phyloP scores from a whole-genome alignment of 2,888 invertebrate species.

The Andricus quercusramuli region DNA sequence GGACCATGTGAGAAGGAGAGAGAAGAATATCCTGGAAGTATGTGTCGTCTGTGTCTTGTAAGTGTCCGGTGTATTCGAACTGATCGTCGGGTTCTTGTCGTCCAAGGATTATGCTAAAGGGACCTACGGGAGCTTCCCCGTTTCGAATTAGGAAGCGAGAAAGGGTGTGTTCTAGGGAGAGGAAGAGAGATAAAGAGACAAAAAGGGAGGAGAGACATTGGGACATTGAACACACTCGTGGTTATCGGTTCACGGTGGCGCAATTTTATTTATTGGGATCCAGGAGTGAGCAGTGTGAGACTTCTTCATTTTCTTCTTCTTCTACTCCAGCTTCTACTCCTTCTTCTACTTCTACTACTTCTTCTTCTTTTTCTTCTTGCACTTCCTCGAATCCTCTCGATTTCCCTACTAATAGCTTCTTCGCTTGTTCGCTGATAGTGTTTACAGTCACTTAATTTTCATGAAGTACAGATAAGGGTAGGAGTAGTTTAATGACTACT shows the following conservation, averaged over 20 bases:
- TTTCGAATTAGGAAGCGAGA: conserved; percentile 67
- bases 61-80: conserved; percentile 59
- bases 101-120: conserved; percentile 74
- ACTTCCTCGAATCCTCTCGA: conserved; percentile 41
- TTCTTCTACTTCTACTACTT: conserved; percentile 38
- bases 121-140: conserved; percentile 66
- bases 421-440: conserved; percentile 40
- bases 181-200: conserved; percentile 7
- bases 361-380: conserved; percentile 42
- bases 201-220: neutral
- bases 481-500: conserved; percentile 7
- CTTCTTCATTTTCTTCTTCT: conserved; percentile 43
- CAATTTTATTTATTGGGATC: conserved; percentile 53
- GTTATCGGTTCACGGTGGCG: conserved; percentile 30
- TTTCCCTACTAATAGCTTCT: conserved; percentile 14
- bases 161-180: conserved; percentile 50
- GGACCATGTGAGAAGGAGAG: conserved; percentile 26
- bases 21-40: conserved; percentile 31
- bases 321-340: conserved; percentile 42
- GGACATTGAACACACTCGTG: conserved; percentile 34
- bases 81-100: conserved; percentile 67
- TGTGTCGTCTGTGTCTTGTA: conserved; percentile 56
- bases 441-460: conserved; percentile 40
- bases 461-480: conserved; percentile 21
- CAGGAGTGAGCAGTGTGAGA: conserved; percentile 43